These are phyloP conservation scores for Caenorhabditis inopinata DNA, from an alignment of 1,140 invertebrate species.

Conservation along the genomic window DNA sequence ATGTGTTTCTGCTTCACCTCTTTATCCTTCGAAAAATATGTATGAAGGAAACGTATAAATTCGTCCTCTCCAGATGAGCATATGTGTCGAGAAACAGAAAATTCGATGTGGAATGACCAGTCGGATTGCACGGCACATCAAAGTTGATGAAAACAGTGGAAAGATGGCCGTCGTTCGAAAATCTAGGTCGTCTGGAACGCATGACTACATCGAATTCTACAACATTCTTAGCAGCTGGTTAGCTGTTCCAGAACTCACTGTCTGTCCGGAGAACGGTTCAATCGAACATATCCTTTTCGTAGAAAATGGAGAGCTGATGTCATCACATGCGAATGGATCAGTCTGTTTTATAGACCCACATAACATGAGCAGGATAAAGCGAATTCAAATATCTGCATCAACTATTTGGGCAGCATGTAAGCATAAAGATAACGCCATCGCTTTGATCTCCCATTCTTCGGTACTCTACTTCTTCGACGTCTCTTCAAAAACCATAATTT, in stretches of 20 bases:
- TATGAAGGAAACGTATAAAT: too few species aligned
- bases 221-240: constrained; percentile 37
- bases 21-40: too few species aligned
- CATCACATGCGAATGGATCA: constrained; percentile 27
- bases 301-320: neutral
- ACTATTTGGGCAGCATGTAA: constrained; percentile 24
- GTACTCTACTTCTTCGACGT: constrained; percentile 37
- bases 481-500: neutral
- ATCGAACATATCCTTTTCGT: constrained; percentile 24
- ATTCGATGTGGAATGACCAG: neutral
- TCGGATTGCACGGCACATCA: neutral
- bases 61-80: neutral
- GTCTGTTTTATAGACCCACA: constrained; percentile 31
- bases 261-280: constrained; percentile 28
- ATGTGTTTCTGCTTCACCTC: too few species aligned
- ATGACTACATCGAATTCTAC: constrained; percentile 37
- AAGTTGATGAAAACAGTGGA: constrained; percentile 16
- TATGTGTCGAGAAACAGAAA: constrained; percentile 10
- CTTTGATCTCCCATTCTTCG: constrained; percentile 29
- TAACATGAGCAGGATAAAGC: neutral
- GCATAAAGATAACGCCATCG: neutral
- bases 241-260: constrained; percentile 1
- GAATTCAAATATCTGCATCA: constrained; percentile 35
- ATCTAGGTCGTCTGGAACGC: neutral
- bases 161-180: constrained; percentile 32